Evolutionary conservation across 1,140 invertebrate genomes (phyloP), one percentile per base, ranked within the genome.

Genomic region (Portunus trituberculatus): DNA sequence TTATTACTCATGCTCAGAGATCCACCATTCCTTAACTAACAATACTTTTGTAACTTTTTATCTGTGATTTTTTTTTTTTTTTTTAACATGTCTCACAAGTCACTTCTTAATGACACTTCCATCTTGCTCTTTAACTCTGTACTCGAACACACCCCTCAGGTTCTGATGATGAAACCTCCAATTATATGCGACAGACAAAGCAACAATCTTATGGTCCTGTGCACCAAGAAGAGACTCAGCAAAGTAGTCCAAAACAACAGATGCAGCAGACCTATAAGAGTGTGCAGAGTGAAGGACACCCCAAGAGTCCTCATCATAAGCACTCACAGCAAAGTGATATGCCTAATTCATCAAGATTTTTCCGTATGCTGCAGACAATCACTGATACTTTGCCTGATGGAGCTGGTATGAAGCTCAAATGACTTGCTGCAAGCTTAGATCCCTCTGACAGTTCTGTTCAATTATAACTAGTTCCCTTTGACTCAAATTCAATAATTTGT

Each of bases 331-430:
- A 93, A 31, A 96, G 96, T 14, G 96, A 96, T n/a, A 96, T 96
- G 91, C 97, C 97, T 96, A 97, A 97, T 92, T 97, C 97, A n/a
- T 97, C 97, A 46, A 97, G 97, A 93, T 97, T 97, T 84, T 97
- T 97, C 96, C 96, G 97, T 93, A 96, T 97, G 48, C 96, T 97
- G 10, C 97, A 97, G 93, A 96, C 96, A 20, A 97, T 97, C 96
- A 97, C 97, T 52, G 97, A 95, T 83, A 96, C 92, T 86, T 93
- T 95, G 89, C 88, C 94, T 28, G 93, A 95, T 28, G 93, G 88
- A 94, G 94, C 87, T 95, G 94, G 94, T 95, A 95, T 83, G 92
- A 83, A 39, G 94, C 94, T 92, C 45, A n/a, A 86, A 95, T 95
- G 94, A 67, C 91, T 32, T 87, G 84, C 92, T 86, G 46, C 76